Evolutionary conservation across 2,797 vertebrate genomes (phyloP).

Genomic region (Streptopelia turtur): DNA sequence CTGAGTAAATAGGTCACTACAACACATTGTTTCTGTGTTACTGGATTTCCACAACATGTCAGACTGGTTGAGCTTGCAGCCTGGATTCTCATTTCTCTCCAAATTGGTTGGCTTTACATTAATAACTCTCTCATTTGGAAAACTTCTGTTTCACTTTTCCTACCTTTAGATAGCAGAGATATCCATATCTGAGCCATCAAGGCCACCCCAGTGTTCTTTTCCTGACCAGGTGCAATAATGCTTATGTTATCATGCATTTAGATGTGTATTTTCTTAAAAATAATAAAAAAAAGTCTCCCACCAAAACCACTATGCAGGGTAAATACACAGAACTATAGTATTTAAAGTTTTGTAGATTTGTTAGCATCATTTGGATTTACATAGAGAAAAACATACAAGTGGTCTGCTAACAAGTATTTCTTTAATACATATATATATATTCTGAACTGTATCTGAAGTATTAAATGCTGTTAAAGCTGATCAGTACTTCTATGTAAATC

Average conservation of each 20-base stretch:
- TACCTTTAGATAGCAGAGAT: background rate
- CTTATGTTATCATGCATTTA: background rate
- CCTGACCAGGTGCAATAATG: background rate
- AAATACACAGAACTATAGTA: background rate
- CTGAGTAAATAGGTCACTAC: slow-evolving; percentile 46
- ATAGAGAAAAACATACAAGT: background rate
- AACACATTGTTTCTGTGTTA: slow-evolving; percentile 57
- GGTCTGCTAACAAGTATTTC: background rate
- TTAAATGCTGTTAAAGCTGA: background rate
- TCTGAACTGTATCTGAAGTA: background rate
- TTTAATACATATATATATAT: background rate
- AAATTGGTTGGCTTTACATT: background rate
- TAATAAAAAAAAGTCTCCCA: background rate
- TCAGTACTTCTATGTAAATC: background rate
- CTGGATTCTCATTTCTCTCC: slow-evolving; percentile 13
- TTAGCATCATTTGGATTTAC: background rate
- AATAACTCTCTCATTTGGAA: background rate
- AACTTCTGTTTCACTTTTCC: background rate
- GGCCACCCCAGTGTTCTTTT: background rate
- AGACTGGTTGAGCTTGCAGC: background rate
- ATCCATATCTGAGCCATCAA: background rate
- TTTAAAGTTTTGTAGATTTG: background rate
- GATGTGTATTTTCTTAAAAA: background rate
- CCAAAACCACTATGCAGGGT: accelerated
- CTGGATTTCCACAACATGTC: slow-evolving; percentile 10